These are phyloP conservation scores for Thaumatotibia leucotreta DNA, from an alignment of 1,140 invertebrate genomes.

Conservation along the genomic window DNA sequence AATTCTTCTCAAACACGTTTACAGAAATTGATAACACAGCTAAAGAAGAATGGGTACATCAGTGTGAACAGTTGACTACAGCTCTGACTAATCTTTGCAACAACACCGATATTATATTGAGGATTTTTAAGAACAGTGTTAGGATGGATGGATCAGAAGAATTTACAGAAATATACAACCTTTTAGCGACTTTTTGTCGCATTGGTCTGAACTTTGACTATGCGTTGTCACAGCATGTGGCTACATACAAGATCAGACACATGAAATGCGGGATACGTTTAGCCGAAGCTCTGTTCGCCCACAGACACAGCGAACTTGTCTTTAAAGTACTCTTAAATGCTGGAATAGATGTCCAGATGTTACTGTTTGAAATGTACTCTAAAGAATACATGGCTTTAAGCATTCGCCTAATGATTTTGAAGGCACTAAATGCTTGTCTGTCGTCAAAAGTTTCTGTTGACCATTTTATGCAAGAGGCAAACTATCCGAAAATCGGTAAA, in stretches of 20 bases:
- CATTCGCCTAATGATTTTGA: slow-evolving; percentile 91
- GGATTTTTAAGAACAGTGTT: slow-evolving; percentile 49
- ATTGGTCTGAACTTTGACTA: slow-evolving; percentile 90
- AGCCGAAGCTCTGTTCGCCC: slow-evolving; percentile 81
- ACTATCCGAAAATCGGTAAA: slow-evolving; percentile 63
- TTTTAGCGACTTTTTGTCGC: slow-evolving; percentile 66
- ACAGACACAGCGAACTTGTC: slow-evolving; percentile 69
- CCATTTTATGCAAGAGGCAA: slow-evolving; percentile 79
- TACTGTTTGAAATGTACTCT: slow-evolving; percentile 86
- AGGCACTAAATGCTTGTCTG: slow-evolving; percentile 87
- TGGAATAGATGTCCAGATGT: slow-evolving; percentile 80
- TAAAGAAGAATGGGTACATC: slow-evolving; percentile 85
- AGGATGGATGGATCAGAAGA: slow-evolving; percentile 41
- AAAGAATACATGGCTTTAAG: slow-evolving; percentile 93
- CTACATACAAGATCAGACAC: slow-evolving; percentile 94
- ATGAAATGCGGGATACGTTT: slow-evolving; percentile 94
- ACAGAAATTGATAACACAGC: slow-evolving; percentile 70
- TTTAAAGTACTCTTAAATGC: slow-evolving; percentile 81
- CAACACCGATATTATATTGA: slow-evolving; percentile 63
- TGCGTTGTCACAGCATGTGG: slow-evolving; percentile 89
- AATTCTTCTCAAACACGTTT: slow-evolving; percentile 71
- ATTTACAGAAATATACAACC: slow-evolving; percentile 60
- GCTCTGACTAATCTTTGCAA: slow-evolving; percentile 55
- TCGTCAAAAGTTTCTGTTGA: slow-evolving; percentile 84
- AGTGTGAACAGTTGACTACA: slow-evolving; percentile 79